Evolutionary conservation across 2,888 invertebrate genomes (phyloP).

Genomic region (Pantelozetes paolii): DNA sequence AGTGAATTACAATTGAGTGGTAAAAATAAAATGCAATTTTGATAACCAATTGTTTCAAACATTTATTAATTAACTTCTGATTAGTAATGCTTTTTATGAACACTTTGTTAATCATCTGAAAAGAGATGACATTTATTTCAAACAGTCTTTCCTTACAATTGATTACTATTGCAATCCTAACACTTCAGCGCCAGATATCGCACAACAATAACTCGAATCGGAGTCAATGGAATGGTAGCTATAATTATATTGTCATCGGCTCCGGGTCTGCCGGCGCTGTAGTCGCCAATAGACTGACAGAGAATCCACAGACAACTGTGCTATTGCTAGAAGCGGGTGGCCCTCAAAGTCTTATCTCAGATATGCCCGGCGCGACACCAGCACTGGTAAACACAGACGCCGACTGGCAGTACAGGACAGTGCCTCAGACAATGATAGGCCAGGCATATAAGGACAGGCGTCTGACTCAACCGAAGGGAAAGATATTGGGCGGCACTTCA

Average conservation of each 20-base stretch:
- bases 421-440: conserved; percentile 23
- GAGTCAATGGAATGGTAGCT: background rate
- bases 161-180: conserved; percentile 29
- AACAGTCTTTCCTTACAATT: conserved; percentile 35
- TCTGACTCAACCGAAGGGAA: conserved; percentile 28
- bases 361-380: conserved; percentile 34
- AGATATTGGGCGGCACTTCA: conserved; percentile 38
- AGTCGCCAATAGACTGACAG: conserved; percentile 24
- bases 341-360: conserved; percentile 21
- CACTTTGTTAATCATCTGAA: background rate
- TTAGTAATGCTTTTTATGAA: too few species aligned
- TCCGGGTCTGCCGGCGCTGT: conserved; percentile 40
- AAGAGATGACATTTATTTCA: background rate
- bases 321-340: conserved; percentile 39
- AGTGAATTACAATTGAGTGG: too few species aligned
- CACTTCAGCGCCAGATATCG: conserved; percentile 38
- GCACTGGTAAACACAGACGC: conserved; percentile 22
- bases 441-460: conserved; percentile 26
- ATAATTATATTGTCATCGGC: conserved; percentile 37
- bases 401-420: conserved; percentile 40
- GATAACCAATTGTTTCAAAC: too few species aligned
- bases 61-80: too few species aligned
- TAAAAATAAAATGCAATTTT: too few species aligned
- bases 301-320: background rate
- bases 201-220: conserved; percentile 36